A percentile compares a stretch with the other conserved stretches of the same genome.
Conservation (phyloP, 2,113 vertebrate species). For the Hipposideros armiger region DNA sequence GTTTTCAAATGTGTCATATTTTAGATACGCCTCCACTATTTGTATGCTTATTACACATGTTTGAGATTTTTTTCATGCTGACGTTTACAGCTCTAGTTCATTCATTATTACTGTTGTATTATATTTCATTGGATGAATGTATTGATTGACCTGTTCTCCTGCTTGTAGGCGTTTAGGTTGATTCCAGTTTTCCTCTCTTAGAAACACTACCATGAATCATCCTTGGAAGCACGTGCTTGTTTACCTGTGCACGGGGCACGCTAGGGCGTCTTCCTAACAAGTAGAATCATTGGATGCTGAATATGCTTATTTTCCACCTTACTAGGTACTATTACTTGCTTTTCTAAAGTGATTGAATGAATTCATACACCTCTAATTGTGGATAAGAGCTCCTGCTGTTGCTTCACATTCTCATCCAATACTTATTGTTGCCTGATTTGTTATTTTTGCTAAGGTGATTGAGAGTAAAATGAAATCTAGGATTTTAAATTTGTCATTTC, state of each 20-base stretch:
- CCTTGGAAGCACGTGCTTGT: neutral
- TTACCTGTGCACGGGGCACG: neutral
- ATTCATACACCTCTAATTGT: neutral
- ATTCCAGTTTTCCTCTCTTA: neutral
- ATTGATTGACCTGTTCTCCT: neutral
- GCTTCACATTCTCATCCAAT: neutral
- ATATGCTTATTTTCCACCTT: neutral
- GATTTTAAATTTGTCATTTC: neutral
- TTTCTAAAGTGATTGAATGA: neutral
- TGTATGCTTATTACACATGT: neutral
- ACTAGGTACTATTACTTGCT: neutral
- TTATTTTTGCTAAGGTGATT: neutral
- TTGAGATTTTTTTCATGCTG: neutral
- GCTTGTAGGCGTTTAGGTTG: neutral
- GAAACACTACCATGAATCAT: neutral
- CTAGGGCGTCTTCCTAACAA: neutral
- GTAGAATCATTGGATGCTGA: neutral
- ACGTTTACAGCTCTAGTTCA: neutral
- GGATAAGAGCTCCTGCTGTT: neutral
- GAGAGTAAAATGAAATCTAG: neutral
- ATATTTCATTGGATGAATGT: neutral
- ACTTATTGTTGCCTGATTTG: neutral
- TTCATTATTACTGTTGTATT: neutral
- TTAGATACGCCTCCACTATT: slow-evolving; percentile 33
- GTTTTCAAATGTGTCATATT: neutral